Base-by-base conservation (phyloP, 2,113 vertebrate species). In the Takifugu bimaculatus region DNA sequence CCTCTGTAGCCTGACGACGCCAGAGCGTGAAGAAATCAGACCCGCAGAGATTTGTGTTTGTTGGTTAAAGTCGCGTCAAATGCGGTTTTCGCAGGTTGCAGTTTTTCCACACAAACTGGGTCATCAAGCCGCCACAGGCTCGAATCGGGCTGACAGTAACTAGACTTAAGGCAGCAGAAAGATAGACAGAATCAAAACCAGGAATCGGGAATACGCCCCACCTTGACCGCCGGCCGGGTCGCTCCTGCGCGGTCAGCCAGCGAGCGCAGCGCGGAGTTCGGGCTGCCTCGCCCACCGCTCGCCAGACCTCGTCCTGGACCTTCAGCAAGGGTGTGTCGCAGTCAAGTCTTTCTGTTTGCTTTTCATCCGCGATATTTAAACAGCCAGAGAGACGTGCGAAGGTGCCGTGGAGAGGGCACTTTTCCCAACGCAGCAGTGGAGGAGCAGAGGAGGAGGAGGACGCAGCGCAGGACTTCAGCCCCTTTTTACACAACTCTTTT, bases 401-500 rank as follows among this genome's bases (percentile, higher is more conserved):
- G 20, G 11, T 13, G 64, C 35, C 20, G 60, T 12, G 65, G 43
- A 3, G 29, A 47, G 9, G 2, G 50, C 54, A 76, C 71, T 80
- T 78, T 76, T 56, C 20, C 20, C 12, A 10, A 49, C 63, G 79
- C 63, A 52, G 74, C 51, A 42, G 66, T 63, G 5, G 63, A 26
- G 20, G 47, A 20, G 28, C 5, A 35, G 32, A 9, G 28, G 13
- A 15, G 43, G 26, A 47, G 68, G 50, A 75, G 80, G 42, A 68
- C 50, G 53, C 79, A 47, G 61, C 75, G 71, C 63, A 79, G 81
- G 79, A 87, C 86, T 81, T 85, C 83, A 71, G 87, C 86, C 83
- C 73, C 81, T 81, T 87, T 47, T 85, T 74, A 78, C 84, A 78
- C 77, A 87, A 87, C 84, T 87, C 83, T 69, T 51, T 62, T 70